A percentile compares a stretch with the other conserved stretches of the same genome.
These are phyloP conservation scores for Phaonia tiefii DNA, from an alignment of 2,888 invertebrate genomes.

Conservation along the genomic window DNA sequence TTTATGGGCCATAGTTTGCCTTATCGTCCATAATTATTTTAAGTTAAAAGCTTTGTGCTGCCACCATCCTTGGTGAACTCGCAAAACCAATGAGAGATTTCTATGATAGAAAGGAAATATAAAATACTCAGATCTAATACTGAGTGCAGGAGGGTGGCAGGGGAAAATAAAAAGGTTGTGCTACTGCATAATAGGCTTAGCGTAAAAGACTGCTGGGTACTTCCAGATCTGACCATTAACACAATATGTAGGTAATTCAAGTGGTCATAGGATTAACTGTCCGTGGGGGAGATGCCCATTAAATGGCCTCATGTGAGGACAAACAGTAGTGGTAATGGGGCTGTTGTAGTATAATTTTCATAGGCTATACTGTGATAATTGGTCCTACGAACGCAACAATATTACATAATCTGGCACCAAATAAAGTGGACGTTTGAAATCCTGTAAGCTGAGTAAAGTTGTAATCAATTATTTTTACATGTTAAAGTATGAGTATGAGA, in stretches of 20 bases:
- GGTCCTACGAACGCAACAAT: too few species aligned
- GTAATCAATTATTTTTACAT: too few species aligned
- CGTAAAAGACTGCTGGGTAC: not conserved
- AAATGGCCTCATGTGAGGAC: not conserved
- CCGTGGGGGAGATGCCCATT: too few species aligned
- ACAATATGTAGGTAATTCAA: conserved; percentile 18
- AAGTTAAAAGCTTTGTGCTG: conserved; percentile 29
- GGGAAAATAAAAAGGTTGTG: conserved; percentile 17
- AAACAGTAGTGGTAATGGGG: too few species aligned
- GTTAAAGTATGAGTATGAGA: too few species aligned
- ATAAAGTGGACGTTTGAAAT: too few species aligned
- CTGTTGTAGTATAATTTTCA: too few species aligned
- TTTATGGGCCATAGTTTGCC: conserved; percentile 13
- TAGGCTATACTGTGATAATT: too few species aligned
- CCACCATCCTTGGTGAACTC: not conserved
- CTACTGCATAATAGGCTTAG: conserved; percentile 14
- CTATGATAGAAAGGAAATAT: not conserved
- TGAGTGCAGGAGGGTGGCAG: not conserved
- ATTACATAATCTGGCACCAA: too few species aligned
- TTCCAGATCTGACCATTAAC: not conserved
- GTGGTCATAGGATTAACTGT: conserved; percentile 3
- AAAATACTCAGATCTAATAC: not conserved
- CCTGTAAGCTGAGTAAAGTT: too few species aligned
- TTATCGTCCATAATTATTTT: conserved; percentile 37
- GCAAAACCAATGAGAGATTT: conserved; percentile 8